Conservation (phyloP, 2,113 vertebrate species). For the Pelvicachromis taeniatus region DNA sequence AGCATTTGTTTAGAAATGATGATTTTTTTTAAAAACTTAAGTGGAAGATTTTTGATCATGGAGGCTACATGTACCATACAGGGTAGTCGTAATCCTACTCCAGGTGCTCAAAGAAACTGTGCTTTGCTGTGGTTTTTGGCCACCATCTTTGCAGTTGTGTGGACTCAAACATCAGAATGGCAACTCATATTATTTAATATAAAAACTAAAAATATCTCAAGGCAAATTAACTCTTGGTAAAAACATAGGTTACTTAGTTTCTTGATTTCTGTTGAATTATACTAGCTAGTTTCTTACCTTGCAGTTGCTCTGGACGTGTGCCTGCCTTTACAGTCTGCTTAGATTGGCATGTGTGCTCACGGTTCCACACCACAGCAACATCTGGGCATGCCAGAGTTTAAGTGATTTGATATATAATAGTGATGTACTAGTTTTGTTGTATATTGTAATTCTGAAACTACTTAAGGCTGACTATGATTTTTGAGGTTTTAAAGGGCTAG, state of each 20-base stretch:
- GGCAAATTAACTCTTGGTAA: not conserved
- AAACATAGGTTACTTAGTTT: not conserved
- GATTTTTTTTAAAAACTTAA: not conserved
- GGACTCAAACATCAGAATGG: not conserved
- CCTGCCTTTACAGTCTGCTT: not conserved
- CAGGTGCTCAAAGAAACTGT: too few relatives aligned
- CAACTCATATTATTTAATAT: not conserved
- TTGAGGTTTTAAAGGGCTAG: not conserved
- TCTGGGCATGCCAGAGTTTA: not conserved
- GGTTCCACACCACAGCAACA: not conserved
- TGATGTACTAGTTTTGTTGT: not conserved
- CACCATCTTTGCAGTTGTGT: not conserved
- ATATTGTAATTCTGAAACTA: not conserved
- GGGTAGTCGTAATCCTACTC: too few relatives aligned
- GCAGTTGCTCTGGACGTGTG: not conserved
- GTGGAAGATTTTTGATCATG: not conserved
- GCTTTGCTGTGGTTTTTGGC: not conserved
- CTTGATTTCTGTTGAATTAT: not conserved
- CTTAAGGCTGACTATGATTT: not conserved
- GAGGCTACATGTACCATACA: too few relatives aligned
- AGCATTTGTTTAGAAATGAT: not conserved
- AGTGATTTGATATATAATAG: not conserved
- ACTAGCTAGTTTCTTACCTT: not conserved
- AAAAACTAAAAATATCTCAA: not conserved
- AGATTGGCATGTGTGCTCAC: not conserved